Base-by-base conservation (phyloP, 23 tunicate genomes). In the Clavelina lepadiformis region DNA sequence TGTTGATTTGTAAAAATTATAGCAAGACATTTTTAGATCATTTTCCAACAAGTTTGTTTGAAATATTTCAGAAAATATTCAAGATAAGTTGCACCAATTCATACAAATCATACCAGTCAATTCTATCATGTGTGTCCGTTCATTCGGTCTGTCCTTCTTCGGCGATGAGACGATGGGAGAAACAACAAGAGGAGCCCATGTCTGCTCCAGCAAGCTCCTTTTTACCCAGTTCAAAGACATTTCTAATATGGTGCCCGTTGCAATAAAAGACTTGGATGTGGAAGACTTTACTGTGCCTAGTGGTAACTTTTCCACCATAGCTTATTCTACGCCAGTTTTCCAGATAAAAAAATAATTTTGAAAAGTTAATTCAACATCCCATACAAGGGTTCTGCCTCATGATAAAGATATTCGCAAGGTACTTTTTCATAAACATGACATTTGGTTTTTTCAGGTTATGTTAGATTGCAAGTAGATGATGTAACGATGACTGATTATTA, bases 111-210 rank as follows among this genome's bases (percentile, higher is more conserved):
- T 79, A 0, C 85, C 85, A 0, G 2, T 28, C 2, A 55, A 27
- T 15, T 6, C 70, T 6, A 28, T 2, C 15, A 29, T 79, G 2
- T 1, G 21, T 47, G 33, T 82, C 23, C 22, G 21, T 23, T 24
- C 56, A 33, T 73, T 82, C 44, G 71, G 80, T 8, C 30, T 82
- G n/a, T 68, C 89, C 52, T 82, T 82, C 51, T 82, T 56, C 35
- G 89, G 89, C 1, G 89, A 82, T 49, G 89, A 82, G 44, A 82
- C 89, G 3, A 82, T 82, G 89, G 89, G 89, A 27, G 80, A 82
- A 33, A 65, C 74, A 27, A 82, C 69, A 20, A 64, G 89, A 46
- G 97, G 83, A 7, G 82, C 86, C 36, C 89, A 81, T 46, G 67
- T 89, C 1, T 70, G 76, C 37, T 63, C 67, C 2, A 36, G 69